These are phyloP conservation scores for Agrotis exclamationis DNA, from an alignment of 2,888 invertebrate species.

Conservation along the genomic window DNA sequence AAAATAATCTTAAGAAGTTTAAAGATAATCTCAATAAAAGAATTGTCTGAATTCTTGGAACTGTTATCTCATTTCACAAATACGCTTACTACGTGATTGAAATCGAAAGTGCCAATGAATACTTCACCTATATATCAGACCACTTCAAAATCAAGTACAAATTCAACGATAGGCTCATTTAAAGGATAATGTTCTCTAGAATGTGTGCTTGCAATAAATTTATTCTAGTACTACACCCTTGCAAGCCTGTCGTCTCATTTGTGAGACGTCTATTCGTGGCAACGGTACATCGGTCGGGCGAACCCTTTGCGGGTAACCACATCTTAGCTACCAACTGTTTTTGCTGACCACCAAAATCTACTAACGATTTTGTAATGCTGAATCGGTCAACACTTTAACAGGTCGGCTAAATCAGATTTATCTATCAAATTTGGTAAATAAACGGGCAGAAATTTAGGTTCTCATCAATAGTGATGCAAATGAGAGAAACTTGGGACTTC, in stretches of 20 bases:
- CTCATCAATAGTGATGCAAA: not conserved
- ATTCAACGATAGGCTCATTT: slow-evolving; percentile 17
- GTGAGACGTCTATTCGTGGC: slow-evolving; percentile 28
- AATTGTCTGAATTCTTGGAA: not conserved
- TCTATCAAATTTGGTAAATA: not conserved
- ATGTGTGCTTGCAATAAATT: slow-evolving; percentile 29
- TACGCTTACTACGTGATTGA: not conserved
- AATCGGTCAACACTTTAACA: not conserved
- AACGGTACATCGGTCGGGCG: slow-evolving; percentile 37
- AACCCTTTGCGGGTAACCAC: slow-evolving; percentile 41
- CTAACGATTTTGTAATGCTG: not conserved
- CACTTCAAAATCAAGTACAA: slow-evolving; percentile 31
- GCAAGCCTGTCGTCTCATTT: not conserved
- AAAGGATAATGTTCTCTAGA: slow-evolving; percentile 11
- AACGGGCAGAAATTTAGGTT: not conserved
- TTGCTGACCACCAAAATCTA: slow-evolving; percentile 20
- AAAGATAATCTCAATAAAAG: slow-evolving; percentile 1
- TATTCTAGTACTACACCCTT: slow-evolving; percentile 19
- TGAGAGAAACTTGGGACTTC: not conserved
- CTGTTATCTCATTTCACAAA: slow-evolving; percentile 2
- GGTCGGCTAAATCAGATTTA: slow-evolving; percentile 1
- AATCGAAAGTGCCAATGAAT: slow-evolving; percentile 22
- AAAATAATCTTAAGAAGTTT: not conserved
- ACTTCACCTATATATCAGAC: not conserved
- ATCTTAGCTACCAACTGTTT: slow-evolving; percentile 21